A percentile compares a stretch with the other conserved stretches of the same genome.
These are phyloP conservation scores for Parnassius smintheus DNA, from an alignment of 2,888 invertebrate species.

Conservation along the genomic window DNA sequence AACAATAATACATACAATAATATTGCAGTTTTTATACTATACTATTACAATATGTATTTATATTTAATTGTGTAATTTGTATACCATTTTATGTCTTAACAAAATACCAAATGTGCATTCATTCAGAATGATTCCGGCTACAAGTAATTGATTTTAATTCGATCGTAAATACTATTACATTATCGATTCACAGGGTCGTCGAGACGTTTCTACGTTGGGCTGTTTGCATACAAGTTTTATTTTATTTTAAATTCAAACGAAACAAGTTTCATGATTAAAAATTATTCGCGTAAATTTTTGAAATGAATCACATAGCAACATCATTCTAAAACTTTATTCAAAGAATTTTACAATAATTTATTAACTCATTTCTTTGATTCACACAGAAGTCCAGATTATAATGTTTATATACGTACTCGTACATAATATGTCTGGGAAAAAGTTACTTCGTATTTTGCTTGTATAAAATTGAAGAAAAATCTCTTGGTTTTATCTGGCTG, in stretches of 20 bases:
- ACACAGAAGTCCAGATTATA: too few relatives aligned
- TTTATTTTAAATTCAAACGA: conserved; percentile 37
- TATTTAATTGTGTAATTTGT: too few relatives aligned
- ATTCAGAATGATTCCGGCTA: conserved; percentile 34
- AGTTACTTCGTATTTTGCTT: too few relatives aligned
- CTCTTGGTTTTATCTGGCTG: too few relatives aligned
- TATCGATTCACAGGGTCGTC: conserved; percentile 55
- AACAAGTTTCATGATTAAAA: conserved; percentile 30
- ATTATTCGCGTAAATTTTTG: conserved; percentile 23
- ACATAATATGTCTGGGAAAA: too few relatives aligned
- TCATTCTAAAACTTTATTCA: too few relatives aligned
- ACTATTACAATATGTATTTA: not conserved
- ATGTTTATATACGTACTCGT: too few relatives aligned
- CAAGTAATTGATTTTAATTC: conserved; percentile 72
- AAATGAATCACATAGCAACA: conserved; percentile 1
- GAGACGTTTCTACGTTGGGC: conserved; percentile 45
- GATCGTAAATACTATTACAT: conserved; percentile 67
- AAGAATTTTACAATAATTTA: too few relatives aligned
- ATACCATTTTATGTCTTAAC: not conserved
- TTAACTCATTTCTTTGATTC: too few relatives aligned
- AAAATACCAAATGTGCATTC: conserved; percentile 27
- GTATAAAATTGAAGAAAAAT: too few relatives aligned
- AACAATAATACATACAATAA: too few relatives aligned
- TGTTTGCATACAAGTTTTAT: conserved; percentile 25
- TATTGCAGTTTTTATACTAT: not conserved